phyloP scores from a whole-genome alignment of 2,113 vertebrate species.

The Carassius gibelio region DNA sequence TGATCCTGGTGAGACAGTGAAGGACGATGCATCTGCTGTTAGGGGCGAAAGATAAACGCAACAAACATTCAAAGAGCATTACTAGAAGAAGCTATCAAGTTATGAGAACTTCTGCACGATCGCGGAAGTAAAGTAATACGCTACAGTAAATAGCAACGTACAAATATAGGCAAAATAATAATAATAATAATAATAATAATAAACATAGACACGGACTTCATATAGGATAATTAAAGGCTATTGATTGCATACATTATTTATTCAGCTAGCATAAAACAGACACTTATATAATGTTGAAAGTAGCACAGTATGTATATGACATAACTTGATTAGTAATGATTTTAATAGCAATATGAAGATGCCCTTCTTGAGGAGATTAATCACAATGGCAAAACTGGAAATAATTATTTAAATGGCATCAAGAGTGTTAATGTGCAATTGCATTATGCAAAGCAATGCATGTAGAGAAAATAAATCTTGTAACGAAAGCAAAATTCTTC shows the following conservation, averaged over 20 bases:
- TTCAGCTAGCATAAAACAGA: neutral
- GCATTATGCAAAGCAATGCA: neutral
- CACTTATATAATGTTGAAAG: neutral
- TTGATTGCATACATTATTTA: neutral
- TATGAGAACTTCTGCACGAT: constrained; percentile 37
- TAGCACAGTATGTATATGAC: neutral
- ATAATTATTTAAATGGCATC: neutral
- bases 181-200: too few relatives aligned
- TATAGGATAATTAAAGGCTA: neutral
- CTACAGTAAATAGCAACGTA: neutral
- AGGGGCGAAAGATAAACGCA: constrained; percentile 45
- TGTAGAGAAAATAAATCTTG: neutral
- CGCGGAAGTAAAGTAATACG: neutral
- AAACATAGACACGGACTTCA: neutral
- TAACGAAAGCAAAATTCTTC: neutral
- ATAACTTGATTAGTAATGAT: neutral
- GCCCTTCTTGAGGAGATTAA: neutral
- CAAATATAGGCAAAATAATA: neutral
- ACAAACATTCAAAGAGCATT: constrained; percentile 40
- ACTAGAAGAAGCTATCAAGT: constrained; percentile 37
- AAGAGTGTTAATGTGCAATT: neutral
- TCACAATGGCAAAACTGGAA: neutral
- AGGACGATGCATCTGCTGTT: constrained; percentile 39
- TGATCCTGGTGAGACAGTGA: constrained; percentile 63
- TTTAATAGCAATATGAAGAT: neutral